These are phyloP conservation scores for Neelides folsomi DNA, from an alignment of 2,888 invertebrate species.

Conservation along the genomic window DNA sequence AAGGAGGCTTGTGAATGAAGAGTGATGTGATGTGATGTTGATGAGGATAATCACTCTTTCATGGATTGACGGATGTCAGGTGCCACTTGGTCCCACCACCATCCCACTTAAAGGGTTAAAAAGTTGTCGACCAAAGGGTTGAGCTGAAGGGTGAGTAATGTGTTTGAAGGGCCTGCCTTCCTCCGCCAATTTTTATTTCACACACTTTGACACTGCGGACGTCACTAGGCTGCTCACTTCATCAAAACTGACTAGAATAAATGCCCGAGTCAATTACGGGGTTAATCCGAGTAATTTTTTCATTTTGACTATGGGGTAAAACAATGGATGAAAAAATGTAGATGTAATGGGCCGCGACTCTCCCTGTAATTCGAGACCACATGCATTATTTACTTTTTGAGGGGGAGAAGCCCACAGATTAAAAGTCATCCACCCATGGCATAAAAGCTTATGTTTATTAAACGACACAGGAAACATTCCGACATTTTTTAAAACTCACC, in stretches of 20 bases:
- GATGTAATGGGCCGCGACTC: conserved; percentile 23
- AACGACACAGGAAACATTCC: too few species aligned
- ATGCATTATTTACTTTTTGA: neutral
- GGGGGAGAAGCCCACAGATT: too few species aligned
- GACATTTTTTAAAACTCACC: too few species aligned
- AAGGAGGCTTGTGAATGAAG: neutral
- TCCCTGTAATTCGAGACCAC: conserved; percentile 26
- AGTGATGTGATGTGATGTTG: conserved; percentile 7
- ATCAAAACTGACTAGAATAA: conserved; percentile 4
- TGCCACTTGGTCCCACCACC: conserved; percentile 9
- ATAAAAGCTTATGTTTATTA: too few species aligned
- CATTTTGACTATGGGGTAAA: conserved; percentile 7
- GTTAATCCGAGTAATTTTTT: conserved; percentile 28
- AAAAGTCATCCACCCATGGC: too few species aligned
- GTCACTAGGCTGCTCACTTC: conserved; percentile 2
- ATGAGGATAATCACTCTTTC: conserved; percentile 29
- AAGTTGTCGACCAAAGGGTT: neutral
- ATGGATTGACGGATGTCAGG: conserved; percentile 11
- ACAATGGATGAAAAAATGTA: conserved; percentile 3
- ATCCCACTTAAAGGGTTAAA: neutral
- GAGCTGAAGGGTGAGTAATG: neutral
- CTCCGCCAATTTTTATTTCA: conserved; percentile 21
- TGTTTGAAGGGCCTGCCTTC: conserved; percentile 1
- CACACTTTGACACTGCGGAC: conserved; percentile 8
- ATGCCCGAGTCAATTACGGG: conserved; percentile 23